Base-by-base conservation (phyloP, 2,888 invertebrate species). In the Hermaeophaga mercurialis region DNA sequence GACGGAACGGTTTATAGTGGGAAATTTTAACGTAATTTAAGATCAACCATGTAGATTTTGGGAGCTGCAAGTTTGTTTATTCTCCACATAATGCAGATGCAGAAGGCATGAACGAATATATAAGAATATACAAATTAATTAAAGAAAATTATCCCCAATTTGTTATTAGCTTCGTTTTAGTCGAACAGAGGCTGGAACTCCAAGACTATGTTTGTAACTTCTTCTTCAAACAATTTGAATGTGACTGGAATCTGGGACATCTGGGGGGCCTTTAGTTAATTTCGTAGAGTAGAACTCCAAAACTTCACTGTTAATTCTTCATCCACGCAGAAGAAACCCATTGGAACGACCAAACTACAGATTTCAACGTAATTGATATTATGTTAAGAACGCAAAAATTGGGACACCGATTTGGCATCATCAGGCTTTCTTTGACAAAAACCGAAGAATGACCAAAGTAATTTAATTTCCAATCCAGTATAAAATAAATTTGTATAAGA, bases 131-230 rank as follows among this genome's bases (percentile, higher is more conserved):
- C 9, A 43, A 58, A 12, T 47, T 54, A 18, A 38, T 68, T 33
- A 58, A 54, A 22, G 36, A 34, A 6, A 36, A 43, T 14, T 69
- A 59, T 52, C 87, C 89, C 0, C 80, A 85, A 8, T 83, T 86
- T 56, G 78, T 91, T 17, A 87, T 85, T 22, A 92, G 92, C 2
- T 91, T 91, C 65, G 92, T 92, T 78, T 78, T 92, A 59, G 90
- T 91, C 0, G 91, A 90, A 0, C 88, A 90, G 70, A 91, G n/a
- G n/a, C n/a, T n/a, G n/a, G n/a, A n/a, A n/a, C n/a, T n/a, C n/a
- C n/a, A n/a, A n/a, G n/a, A n/a, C n/a, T n/a, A n/a, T n/a, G n/a
- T n/a, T n/a, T n/a, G n/a, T n/a, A n/a, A n/a, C n/a, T n/a, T n/a
- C n/a, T n/a, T n/a, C n/a, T n/a, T n/a, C n/a, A n/a, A n/a, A n/a